Base-by-base conservation (phyloP, 2,113 vertebrate genomes). In the Oryzias woworae region DNA sequence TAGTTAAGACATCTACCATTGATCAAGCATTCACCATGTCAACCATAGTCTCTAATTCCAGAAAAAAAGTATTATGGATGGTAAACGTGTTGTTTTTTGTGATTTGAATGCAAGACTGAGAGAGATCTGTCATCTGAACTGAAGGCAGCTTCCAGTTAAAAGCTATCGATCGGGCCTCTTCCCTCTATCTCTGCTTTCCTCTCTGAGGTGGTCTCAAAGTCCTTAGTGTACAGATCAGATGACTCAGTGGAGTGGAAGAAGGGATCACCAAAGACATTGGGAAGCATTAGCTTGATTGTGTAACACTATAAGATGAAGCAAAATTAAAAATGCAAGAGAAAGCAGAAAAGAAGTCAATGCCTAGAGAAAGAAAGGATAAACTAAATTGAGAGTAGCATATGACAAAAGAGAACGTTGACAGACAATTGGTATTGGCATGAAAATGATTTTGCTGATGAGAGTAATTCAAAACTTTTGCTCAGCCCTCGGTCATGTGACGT, bases 391-490 rank as follows among this genome's bases (percentile, higher is more conserved):
- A 1, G 20, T 20, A 28, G 26, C 26, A 28, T 15, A 58, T 14
- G 16, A 15, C 4, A 15, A 5, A 7, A 42, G 28, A 18, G 7
- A 50, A 48, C 28, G 23, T 51, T 55, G 63, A 18, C 1, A 71
- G 16, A 54, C 16, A 68, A 76, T 73, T 54, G 71, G 71, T 70
- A n/a, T 3, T 44, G 69, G 53, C 45, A 15, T 47, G 47, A 58
- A 55, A 69, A 49, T 43, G 75, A 1, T 3, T 62, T 13, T 67
- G 76, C 60, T 73, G 76, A 70, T 76, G 60, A 52, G 49, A 52
- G 81, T 73, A 78, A 80, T 80, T 58, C 26, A 62, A 77, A 62
- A 70, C 76, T 58, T 14, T 3, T n/a, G 52, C 4, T 71, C 16
- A 42, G 53, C 7, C n/a, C 28, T 10, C 45, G 47, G 8, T 45